Evolutionary conservation across 2,113 vertebrate genomes (phyloP).

Genomic region (Sceloporus tristichus): DNA sequence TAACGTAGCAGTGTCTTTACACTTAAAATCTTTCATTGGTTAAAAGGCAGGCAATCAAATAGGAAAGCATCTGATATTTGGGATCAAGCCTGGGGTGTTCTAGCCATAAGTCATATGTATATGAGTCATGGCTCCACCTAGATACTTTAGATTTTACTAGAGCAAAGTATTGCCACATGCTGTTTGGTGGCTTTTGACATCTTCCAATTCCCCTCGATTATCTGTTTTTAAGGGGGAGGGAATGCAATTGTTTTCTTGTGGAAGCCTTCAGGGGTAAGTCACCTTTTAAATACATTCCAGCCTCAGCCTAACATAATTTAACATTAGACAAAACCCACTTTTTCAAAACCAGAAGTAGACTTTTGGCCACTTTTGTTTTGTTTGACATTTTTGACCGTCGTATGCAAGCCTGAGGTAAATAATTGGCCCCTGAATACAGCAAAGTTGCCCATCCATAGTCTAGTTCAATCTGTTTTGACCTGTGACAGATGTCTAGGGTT

Average conservation of each 20-base stretch:
- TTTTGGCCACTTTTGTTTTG: background rate
- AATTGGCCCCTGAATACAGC: background rate
- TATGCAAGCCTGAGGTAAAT: background rate
- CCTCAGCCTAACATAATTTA: no score
- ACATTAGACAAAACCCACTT: background rate
- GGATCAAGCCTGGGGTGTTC: background rate
- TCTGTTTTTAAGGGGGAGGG: no score
- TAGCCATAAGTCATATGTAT: background rate
- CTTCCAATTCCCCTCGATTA: no score
- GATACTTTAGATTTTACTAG: no score
- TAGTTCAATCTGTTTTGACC: no score
- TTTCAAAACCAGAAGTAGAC: background rate
- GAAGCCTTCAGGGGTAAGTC: background rate
- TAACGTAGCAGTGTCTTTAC: background rate
- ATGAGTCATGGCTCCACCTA: background rate
- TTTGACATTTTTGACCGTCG: background rate
- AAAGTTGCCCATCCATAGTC: background rate
- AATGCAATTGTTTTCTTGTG: background rate
- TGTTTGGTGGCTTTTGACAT: no score
- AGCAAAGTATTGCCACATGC: no score
- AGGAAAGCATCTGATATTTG: background rate
- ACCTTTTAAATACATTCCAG: no score
- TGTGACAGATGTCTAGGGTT: background rate
- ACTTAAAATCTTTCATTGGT: background rate
- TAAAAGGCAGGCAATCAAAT: background rate